A percentile compares a stretch with the other conserved stretches of the same genome.
Conservation (phyloP, 2,888 invertebrate species). For the Cyrtodaria siliqua region DNA sequence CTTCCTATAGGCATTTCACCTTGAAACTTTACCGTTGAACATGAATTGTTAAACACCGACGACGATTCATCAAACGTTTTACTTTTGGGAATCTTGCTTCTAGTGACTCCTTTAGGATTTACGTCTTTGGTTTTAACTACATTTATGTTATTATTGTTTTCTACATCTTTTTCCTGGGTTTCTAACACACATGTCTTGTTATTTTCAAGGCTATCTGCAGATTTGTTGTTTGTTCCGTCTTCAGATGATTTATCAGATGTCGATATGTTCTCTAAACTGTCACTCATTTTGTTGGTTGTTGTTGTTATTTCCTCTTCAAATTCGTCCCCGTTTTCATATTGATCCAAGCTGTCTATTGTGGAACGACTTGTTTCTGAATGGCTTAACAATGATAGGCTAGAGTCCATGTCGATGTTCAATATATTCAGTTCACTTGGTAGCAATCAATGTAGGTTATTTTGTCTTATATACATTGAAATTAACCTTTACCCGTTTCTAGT, state of each 20-base stretch:
- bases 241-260: background rate
- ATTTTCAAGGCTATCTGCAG: slow-evolving; percentile 32
- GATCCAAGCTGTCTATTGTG: slow-evolving; percentile 46
- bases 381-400: slow-evolving; percentile 44
- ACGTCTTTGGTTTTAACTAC: background rate
- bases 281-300: background rate
- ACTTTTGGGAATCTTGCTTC: slow-evolving; percentile 57
- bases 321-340: slow-evolving; percentile 29
- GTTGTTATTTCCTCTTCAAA: slow-evolving; percentile 29
- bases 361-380: slow-evolving; percentile 25
- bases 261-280: slow-evolving; percentile 10
- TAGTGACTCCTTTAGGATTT: slow-evolving; percentile 4
- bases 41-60: slow-evolving; percentile 34
- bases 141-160: background rate
- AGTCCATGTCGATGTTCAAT: slow-evolving; percentile 33
- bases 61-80: slow-evolving; percentile 53
- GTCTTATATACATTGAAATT: no score
- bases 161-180: background rate
- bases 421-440: no score
- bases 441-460: no score
- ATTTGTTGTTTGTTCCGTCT: background rate
- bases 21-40: slow-evolving; percentile 27
- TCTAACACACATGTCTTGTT: slow-evolving; percentile 13
- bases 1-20: slow-evolving; percentile 13
- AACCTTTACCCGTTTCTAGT: no score